Evolutionary conservation across 2,888 invertebrate genomes (phyloP), one percentile per base, ranked within the genome.

Genomic region (Drosophila borborema): DNA sequence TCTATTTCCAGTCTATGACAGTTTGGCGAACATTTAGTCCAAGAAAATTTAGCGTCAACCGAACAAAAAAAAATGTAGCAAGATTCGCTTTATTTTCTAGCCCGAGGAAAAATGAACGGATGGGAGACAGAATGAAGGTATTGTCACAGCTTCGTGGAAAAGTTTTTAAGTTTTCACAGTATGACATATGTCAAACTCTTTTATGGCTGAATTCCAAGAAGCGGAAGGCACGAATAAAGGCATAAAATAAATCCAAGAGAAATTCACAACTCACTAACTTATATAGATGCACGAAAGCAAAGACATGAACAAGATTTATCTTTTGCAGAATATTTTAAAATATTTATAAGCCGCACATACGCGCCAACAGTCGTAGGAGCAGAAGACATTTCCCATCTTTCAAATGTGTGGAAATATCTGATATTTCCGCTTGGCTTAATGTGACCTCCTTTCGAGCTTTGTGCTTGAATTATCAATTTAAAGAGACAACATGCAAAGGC

Each of bases 21-120:
- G 78, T 78, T 86, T 75, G 72, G 64, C 72, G 67, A 81, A 81
- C 86, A 78, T 85, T 74, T 65, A 83, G 87, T 71, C 76, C 87
- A 86, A 76, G 70, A 87, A 51, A 86, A 75, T 81, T 74, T 70
- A 72, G 65, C 83, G 87, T 86, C 81, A 86, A 62, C 74, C 12
- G 48, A 72, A 65, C 67, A 72, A 70, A 69, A 74, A 23, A 23
- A 23, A 74, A 62, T 54, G 40, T 61, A 51, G 73, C 43, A 28
- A 61, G 45, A 77, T 66, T 71, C 71, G 70, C 14, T 55, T 72
- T 28, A 28, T 74, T 80, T 40, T 62, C 31, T 49, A 48, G 64
- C 64, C 49, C 28, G 16, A 48, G 48, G 48, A 45, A 31, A 20
- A 40, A 40, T 20, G 36, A 0, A n/a, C 34, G 55, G 14, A 54